These are phyloP conservation scores for Euura saliciscinereae DNA, from an alignment of 1,140 invertebrate genomes.

Conservation along the genomic window DNA sequence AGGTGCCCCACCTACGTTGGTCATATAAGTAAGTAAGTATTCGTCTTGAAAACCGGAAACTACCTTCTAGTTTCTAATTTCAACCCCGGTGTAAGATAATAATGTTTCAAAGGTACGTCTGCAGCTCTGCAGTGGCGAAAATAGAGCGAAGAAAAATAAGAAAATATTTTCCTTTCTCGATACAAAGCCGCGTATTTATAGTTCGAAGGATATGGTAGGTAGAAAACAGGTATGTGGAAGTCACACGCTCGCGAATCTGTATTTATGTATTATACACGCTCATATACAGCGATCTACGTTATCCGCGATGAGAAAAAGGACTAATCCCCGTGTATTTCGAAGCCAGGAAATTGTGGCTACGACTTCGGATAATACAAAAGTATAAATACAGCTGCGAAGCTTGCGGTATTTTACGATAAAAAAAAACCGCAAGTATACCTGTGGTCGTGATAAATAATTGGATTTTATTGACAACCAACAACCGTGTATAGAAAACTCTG, in stretches of 20 bases:
- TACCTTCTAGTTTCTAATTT: too few relatives aligned
- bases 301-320: background rate
- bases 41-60: too few relatives aligned
- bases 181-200: too few relatives aligned
- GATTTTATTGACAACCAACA: background rate
- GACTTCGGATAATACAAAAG: background rate
- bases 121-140: too few relatives aligned
- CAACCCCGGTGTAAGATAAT: too few relatives aligned
- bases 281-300: background rate
- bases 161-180: too few relatives aligned
- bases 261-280: background rate
- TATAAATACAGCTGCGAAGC: background rate
- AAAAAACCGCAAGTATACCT: background rate
- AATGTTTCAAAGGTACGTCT: too few relatives aligned
- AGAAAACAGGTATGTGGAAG: too few relatives aligned
- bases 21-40: too few relatives aligned
- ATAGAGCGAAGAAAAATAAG: too few relatives aligned
- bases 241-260: background rate
- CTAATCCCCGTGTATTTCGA: background rate
- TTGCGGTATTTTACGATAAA: background rate
- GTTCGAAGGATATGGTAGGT: too few relatives aligned
- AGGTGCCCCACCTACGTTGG: background rate
- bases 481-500: too few relatives aligned
- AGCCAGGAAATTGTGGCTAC: background rate
- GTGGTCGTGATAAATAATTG: background rate